phyloP scores from a whole-genome alignment of 2,113 vertebrate species.

The Damaliscus lunatus region DNA sequence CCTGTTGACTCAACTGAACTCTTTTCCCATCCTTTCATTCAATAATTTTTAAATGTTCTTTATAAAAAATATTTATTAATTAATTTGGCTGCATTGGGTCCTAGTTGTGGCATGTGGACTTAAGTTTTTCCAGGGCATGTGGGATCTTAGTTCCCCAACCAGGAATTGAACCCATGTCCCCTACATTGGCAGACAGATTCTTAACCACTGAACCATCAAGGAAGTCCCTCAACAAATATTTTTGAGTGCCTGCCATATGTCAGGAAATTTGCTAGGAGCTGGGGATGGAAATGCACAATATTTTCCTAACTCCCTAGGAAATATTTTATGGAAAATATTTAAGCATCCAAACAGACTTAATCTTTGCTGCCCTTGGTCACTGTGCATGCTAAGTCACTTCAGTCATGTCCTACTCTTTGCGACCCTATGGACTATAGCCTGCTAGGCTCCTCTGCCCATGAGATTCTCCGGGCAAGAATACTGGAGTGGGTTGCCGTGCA shows the following conservation, averaged over 20 bases:
- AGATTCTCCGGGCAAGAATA: background rate
- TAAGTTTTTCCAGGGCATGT: background rate
- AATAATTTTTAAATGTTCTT: conserved; percentile 9
- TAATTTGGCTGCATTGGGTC: background rate
- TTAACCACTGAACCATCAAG: background rate
- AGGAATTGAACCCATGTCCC: background rate
- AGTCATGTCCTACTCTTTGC: background rate
- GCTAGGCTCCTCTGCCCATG: background rate
- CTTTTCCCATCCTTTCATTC: background rate
- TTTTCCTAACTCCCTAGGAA: background rate
- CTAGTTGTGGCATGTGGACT: background rate
- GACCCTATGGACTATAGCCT: background rate
- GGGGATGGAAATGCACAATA: background rate
- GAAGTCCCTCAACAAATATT: conserved; percentile 55
- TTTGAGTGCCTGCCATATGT: background rate
- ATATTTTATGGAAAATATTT: background rate
- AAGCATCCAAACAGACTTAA: background rate
- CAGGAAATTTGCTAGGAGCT: background rate
- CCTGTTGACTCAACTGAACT: background rate
- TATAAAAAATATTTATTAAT: background rate
- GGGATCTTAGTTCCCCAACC: background rate
- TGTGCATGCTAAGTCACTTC: background rate
- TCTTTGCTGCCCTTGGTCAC: background rate
- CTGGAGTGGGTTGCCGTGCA: background rate
- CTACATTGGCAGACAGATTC: background rate